Evolutionary conservation across 2,888 invertebrate genomes (phyloP), one percentile per base, ranked within the genome.

Genomic region (Hydrotaea diabolus): DNA sequence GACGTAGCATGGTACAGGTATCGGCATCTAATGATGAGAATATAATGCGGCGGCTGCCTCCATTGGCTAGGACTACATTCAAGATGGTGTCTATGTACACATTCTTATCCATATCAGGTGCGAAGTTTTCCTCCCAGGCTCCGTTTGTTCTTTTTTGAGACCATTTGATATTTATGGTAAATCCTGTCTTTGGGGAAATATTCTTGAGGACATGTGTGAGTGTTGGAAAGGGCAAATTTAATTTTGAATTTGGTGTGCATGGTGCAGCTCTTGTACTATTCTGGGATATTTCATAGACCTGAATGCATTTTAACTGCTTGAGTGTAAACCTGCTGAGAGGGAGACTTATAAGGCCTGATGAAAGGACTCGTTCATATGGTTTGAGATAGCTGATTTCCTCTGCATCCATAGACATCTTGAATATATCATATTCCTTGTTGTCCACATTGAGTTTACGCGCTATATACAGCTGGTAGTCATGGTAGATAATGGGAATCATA

Each of bases 161-260:
- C 96, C 98, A 98, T 92, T 99, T 99, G 77, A 99, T 94, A 93
- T 99, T 99, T 82, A 99, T 95, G 92, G 98, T 98, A 91, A 98
- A 98, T 1, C 98, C 98, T 66, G 97, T 95, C 90, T 96, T 95
- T 0, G 93, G 93, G 89, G 97, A 96, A 31, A 99, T 94, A 69
- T 94, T 94, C 88, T 96, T 94, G 19, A 99, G 93, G 19, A 95
- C 95, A 78, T 96, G 94, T 90, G 96, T 94, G 64, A 99, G 93
- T 0, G 97, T 97, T 0, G 98, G 98, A 90, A 99, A 99, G 0
- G 98, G 98, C 4, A 66, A 64, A 46, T 86, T 81, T 2, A 62
- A 13, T 26, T 57, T 46, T 8, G 96, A 96, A 87, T 97, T 96
- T 87, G 96, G 95, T 87, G 96, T 96, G 89, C 66, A 77, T 15